These are phyloP conservation scores for Labia minor DNA, from an alignment of 2,888 invertebrate genomes.

Conservation along the genomic window DNA sequence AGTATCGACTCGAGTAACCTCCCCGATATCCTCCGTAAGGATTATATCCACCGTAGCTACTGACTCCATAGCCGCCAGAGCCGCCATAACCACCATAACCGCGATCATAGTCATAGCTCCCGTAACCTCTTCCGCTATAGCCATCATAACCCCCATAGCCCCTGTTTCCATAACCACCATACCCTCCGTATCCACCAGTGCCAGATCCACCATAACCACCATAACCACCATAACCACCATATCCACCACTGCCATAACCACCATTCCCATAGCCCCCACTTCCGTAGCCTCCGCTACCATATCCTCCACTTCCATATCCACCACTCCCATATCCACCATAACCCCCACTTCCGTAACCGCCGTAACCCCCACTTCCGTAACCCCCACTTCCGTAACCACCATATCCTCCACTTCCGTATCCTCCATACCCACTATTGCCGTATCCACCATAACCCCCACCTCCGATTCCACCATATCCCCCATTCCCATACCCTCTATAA, in stretches of 20 bases:
- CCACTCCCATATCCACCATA: conserved; percentile 36
- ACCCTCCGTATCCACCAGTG: not conserved
- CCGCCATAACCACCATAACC: not conserved
- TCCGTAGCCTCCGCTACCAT: conserved; percentile 25
- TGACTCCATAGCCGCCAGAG: not conserved
- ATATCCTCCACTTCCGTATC: conserved; percentile 50
- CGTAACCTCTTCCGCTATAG: too few relatives aligned
- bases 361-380: conserved; percentile 31
- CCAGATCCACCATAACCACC: conserved; percentile 14
- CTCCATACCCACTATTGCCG: conserved; percentile 43
- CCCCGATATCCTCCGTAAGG: too few relatives aligned
- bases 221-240: not conserved
- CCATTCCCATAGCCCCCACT: conserved; percentile 25
- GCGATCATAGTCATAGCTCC: not conserved
- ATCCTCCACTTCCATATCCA: conserved; percentile 20
- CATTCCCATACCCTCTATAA: conserved; percentile 25
- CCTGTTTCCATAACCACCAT: not conserved
- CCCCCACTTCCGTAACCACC: conserved; percentile 48
- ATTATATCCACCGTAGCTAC: conserved; percentile 14
- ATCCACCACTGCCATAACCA: conserved; percentile 17
- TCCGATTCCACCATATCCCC: conserved; percentile 23
- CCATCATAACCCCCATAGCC: conserved; percentile 15
- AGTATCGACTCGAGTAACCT: too few relatives aligned
- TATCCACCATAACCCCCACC: conserved; percentile 25
- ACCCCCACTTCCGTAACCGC: conserved; percentile 29